Base-by-base conservation (phyloP, 1,140 invertebrate genomes). In the Theocolax elegans region DNA sequence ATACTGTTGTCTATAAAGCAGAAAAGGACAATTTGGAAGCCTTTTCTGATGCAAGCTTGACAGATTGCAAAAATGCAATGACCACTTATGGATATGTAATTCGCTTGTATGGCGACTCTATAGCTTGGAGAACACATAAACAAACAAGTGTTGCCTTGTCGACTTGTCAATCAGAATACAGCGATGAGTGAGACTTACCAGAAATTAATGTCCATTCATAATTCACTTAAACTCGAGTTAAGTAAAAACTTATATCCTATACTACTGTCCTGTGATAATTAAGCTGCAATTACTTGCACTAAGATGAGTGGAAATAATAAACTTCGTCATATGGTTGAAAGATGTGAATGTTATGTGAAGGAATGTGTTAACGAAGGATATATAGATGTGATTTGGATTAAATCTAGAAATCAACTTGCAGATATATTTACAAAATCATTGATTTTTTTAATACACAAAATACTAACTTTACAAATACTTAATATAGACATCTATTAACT, bases 171-270 rank as follows among this genome's bases (percentile, higher is more conserved):
- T 48, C 59, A 7, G 68, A 74, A 71, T 21, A n/a, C 71, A 12
- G 67, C 69, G 0, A 65, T 72, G 68, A 72, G 70, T 25, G 29
- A 69, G 40, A 54, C 62, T 12, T 69, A 66, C 48, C 25, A 66
- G n/a, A 49, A 66, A 42, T 29, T 66, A n/a, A 53, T 66, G 10
- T 23, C 19, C 8, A 8, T 66, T 19, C 15, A 42, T 15, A 40
- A 53, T 8, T 66, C 38, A 27, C 0, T 54, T 7, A 17, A 23
- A 42, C 1, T 53, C 15, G 56, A 44, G 7, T 27, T 56, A 15
- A 19, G 15, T 2, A 17, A 25, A 29, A 13, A 25, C 1, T 23
- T 66, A 10, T 42, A 25, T 15, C 64, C 64, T 0, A 44, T 66
- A 25, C 44, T 9, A 12, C n/a, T 44, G 15, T n/a, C 7, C 15